Evolutionary conservation across 2,888 invertebrate genomes (phyloP), one percentile per base, ranked within the genome.

Genomic region (Dolichopus griseipennis): DNA sequence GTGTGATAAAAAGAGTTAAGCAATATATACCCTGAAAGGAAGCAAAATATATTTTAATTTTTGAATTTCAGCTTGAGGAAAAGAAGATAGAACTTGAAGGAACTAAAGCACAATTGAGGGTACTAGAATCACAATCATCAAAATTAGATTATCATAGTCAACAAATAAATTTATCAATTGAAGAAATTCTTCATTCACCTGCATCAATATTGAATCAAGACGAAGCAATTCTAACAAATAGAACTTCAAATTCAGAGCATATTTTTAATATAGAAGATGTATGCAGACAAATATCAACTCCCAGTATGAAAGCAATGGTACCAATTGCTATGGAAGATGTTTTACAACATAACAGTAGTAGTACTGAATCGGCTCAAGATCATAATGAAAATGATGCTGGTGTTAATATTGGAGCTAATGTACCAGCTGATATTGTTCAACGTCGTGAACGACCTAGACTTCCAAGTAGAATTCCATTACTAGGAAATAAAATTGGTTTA

Each of bases 11-110:
- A 5, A 37, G 37, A 37, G 27, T 5, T 27, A 27, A 5, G 5
- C 27, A 27, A 4, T 27, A 27, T 27, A 27, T 27, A 5, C 5
- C 5, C 27, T 27, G 2, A 27, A 27, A 37, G 8, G 1, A 37
- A 12, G 4, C 1, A 37, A 37, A 37, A 37, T 37, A 12, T 5
- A 1, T 5, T 37, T 37, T 37, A 10, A 37, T 7, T 64, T 33
- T 12, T 18, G 18, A 18, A 22, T 64, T 66, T 15, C 74, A 93
- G 91, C 81, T 93, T 74, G 91, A 91, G 80, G 92, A 93, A 79
- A 88, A 89, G 78, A 90, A 87, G 75, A 91, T 92, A 74, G 91
- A 93, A 78, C 76, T 92, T 75, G 92, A 92, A 79, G 91, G 92
- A n/a, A 90, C 92, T 20, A 84, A 87, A 71, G 92, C 92, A 1